Conservation (phyloP, 2,797 vertebrate genomes). For the Coregonus suidteri region DNA sequence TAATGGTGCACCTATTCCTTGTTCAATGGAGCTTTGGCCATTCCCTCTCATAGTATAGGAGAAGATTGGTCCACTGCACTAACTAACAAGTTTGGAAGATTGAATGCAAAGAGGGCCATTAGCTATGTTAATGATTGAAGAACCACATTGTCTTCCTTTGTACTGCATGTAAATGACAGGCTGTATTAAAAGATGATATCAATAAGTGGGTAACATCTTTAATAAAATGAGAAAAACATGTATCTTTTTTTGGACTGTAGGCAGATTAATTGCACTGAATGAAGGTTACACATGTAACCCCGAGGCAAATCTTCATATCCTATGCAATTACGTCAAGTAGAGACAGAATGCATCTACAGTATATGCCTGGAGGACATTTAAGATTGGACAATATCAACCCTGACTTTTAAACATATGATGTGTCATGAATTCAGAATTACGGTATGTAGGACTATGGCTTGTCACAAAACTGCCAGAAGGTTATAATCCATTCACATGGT, state of each 20-base stretch:
- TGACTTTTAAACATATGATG: not conserved
- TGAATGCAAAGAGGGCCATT: no score
- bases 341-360: not conserved
- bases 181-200: no score
- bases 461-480: not conserved
- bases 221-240: no score
- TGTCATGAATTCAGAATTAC: constrained; percentile 2
- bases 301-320: not conserved
- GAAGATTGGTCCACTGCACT: no score
- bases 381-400: constrained; percentile 7
- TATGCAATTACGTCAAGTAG: not conserved
- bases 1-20: no score
- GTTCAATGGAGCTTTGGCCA: no score
- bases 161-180: no score
- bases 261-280: not conserved
- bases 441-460: not conserved
- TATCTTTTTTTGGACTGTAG: not conserved
- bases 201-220: no score
- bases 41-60: no score
- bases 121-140: no score
- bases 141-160: no score
- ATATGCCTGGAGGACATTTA: not conserved
- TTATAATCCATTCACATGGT: constrained; percentile 10
- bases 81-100: no score
- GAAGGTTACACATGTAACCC: not conserved